These are phyloP conservation scores for Panthera leo DNA, from an alignment of 2,113 vertebrate species.

Conservation along the genomic window DNA sequence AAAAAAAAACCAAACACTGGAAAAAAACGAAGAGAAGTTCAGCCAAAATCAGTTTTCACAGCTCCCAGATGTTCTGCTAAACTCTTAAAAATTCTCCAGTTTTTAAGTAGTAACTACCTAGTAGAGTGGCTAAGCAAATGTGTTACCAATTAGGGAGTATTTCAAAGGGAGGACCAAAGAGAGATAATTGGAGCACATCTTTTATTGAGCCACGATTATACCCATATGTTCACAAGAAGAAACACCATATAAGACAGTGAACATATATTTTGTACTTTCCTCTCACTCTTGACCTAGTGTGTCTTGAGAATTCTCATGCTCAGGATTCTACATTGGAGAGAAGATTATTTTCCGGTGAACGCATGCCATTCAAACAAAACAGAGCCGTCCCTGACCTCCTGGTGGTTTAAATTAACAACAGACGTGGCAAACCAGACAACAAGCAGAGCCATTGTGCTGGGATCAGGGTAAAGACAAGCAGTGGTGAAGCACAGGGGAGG, in stretches of 20 bases:
- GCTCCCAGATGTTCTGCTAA: conserved; percentile 9
- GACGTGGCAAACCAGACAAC: not conserved
- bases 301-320: not conserved
- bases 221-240: not conserved
- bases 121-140: not conserved
- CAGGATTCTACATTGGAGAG: not conserved
- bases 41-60: not conserved
- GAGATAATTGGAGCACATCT: not conserved
- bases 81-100: not conserved
- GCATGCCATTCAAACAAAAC: not conserved
- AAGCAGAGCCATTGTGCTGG: not conserved
- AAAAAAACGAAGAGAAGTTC: conserved; percentile 25
- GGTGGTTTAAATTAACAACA: not conserved
- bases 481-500: not conserved
- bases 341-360: not conserved
- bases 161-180: not conserved
- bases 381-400: not conserved
- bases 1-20: not conserved
- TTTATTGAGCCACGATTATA: not conserved
- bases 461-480: not conserved
- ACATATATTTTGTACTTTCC: not conserved
- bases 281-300: not conserved
- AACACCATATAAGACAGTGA: not conserved
- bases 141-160: not conserved
- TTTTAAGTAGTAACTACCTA: conserved; percentile 20